Evolutionary conservation across 2,888 invertebrate species (phyloP), one percentile per base, ranked within the genome.

Genomic region (Aspidiotus rigidus): DNA sequence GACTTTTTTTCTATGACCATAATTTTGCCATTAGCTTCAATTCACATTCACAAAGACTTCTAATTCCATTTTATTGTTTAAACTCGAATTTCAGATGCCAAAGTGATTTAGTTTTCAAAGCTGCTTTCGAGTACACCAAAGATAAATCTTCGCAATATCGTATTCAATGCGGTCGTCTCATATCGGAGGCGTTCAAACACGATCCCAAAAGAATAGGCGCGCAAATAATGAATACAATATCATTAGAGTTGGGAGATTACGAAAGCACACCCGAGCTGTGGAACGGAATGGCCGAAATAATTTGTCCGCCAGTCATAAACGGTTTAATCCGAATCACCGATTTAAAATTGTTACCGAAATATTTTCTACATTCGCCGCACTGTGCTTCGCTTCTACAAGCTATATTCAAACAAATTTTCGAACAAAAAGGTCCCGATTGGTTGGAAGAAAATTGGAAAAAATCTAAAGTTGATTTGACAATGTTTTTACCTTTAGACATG

Each of bases 181-280:
- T 69, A 41, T 28, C 61, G 5, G 69, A 69, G 54, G 61, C 69
- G 16, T 61, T 62, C 28, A 61, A 56, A 55, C 62, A 69, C 56
- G 62, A 62, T 40, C 54, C 61, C 2, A 54, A 13, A 16, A 13
- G 62, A 69, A 61, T 69, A 9, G 62, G 69, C 15, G 62, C 61
- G 10, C 61, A 69, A 54, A 69, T 69, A 7, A 69, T 69, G 69
- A 69, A 69, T 54, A 62, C 69, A 7, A 62, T 69, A 41, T 62
- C 62, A 1, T 53, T 69, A 7, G 62, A 61, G 53, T 62, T 69
- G 40, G 69, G 69, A 10, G 69, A 69, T 62, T 69, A 55, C 28
- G 56, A 55, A 16, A 62, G 62, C 54, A 17, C 54, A 7, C 69
- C 69, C 8, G 62, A 69, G 39, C 17, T 69, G 10, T 69, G 69